Percentiles rank a stretch among this genome's conserved stretches.
These are phyloP conservation scores for Mohoua ochrocephala DNA, from an alignment of 2,113 vertebrate species.

Conservation along the genomic window DNA sequence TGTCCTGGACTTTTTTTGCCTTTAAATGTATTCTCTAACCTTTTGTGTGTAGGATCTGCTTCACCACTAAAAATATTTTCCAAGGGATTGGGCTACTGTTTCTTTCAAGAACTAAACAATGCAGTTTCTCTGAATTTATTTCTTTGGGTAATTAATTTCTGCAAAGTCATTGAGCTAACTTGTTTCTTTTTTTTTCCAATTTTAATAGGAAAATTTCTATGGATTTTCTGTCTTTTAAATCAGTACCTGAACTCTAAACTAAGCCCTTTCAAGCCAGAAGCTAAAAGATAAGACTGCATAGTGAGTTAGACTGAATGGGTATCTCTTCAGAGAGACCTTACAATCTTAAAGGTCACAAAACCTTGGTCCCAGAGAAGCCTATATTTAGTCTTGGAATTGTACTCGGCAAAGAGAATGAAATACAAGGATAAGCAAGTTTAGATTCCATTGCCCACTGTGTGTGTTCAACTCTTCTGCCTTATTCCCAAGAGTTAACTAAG, in stretches of 20 bases:
- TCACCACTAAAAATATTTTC: constrained; percentile 22
- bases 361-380: background rate
- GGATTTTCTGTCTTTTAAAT: background rate
- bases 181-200: background rate
- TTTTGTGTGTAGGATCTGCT: background rate
- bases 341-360: background rate
- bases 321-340: background rate
- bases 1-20: background rate
- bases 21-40: background rate
- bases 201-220: background rate
- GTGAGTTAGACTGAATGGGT: background rate
- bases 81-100: background rate
- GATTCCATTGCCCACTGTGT: background rate
- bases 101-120: constrained; percentile 11
- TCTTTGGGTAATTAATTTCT: background rate
- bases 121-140: background rate
- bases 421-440: background rate
- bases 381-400: background rate
- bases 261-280: background rate
- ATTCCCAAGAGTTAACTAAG: background rate
- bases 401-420: background rate
- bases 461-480: background rate
- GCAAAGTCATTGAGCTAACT: background rate
- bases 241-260: background rate
- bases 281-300: background rate